Percentiles rank a stretch among this genome's conserved stretches.
phyloP scores from a whole-genome alignment of 2,113 vertebrate species.

The Pao palembangensis region DNA sequence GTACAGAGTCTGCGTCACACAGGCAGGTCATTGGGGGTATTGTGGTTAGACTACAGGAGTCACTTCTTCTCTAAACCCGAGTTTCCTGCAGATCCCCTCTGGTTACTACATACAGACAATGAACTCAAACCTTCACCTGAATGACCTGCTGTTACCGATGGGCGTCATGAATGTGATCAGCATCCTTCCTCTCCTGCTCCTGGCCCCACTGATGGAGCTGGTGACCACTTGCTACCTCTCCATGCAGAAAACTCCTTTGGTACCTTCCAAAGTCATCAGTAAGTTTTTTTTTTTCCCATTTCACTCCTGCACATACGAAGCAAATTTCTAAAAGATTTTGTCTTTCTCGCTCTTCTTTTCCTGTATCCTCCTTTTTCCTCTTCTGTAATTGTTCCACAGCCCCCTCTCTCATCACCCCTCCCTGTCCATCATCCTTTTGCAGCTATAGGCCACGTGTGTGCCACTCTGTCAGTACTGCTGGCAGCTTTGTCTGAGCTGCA shows the following conservation, averaged over 20 bases:
- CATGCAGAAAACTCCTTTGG: conserved; percentile 59
- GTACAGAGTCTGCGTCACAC: conserved; percentile 82
- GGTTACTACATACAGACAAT: conserved; percentile 92
- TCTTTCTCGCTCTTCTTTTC: conserved; percentile 18
- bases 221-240: conserved; percentile 70
- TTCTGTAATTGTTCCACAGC: conserved; percentile 37
- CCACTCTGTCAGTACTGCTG: conserved; percentile 76
- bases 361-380: conserved; percentile 13
- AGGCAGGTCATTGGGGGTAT: conserved; percentile 67
- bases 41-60: too few species aligned
- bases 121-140: conserved; percentile 86
- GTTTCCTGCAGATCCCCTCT: conserved; percentile 82
- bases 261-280: conserved; percentile 81
- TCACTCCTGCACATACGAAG: background rate
- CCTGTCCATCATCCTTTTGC: conserved; percentile 44
- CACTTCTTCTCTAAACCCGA: background rate
- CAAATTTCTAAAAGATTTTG: conserved; percentile 18
- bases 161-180: conserved; percentile 86
- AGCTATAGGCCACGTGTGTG: conserved; percentile 83
- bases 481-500: conserved; percentile 85
- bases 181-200: conserved; percentile 81
- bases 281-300: conserved; percentile 35
- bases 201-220: conserved; percentile 83
- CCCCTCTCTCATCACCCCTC: conserved; percentile 46
- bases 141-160: conserved; percentile 81